A percentile compares a stretch with the other conserved stretches of the same genome.
Conservation (phyloP, 2,888 invertebrate species). For the Yponomeuta evonymella region DNA sequence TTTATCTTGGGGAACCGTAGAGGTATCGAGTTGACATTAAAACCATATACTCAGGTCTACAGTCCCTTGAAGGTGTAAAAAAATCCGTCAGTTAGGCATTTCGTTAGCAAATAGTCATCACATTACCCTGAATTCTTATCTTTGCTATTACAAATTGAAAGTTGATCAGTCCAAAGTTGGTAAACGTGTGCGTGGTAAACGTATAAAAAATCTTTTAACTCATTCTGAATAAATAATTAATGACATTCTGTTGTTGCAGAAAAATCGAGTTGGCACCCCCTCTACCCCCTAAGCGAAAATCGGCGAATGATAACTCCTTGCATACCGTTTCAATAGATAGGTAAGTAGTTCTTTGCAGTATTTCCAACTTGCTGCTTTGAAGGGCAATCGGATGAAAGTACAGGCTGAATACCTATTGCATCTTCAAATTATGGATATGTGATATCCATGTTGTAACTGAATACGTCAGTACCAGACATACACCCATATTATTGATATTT, state of each 20-base stretch:
- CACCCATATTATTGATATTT: too few relatives aligned
- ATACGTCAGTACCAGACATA: too few relatives aligned
- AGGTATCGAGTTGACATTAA: too few relatives aligned
- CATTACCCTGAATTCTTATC: background rate
- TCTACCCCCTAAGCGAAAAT: slow-evolving; percentile 84
- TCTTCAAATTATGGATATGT: too few relatives aligned
- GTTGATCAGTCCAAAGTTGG: too few relatives aligned
- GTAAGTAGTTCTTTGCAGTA: slow-evolving; percentile 38
- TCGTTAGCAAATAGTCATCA: too few relatives aligned
- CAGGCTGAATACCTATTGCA: too few relatives aligned
- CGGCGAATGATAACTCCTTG: slow-evolving; percentile 68
- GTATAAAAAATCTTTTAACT: too few relatives aligned
- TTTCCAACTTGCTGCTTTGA: background rate
- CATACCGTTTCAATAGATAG: slow-evolving; percentile 77
- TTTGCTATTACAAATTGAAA: background rate
- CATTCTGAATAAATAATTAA: background rate
- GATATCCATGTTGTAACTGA: too few relatives aligned
- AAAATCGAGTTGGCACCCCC: slow-evolving; percentile 84
- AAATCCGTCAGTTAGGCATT: background rate
- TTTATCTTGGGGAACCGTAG: too few relatives aligned
- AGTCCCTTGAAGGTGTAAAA: background rate
- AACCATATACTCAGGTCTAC: background rate
- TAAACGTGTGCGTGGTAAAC: too few relatives aligned
- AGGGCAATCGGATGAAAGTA: background rate
- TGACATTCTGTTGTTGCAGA: slow-evolving; percentile 51